Percentiles rank a stretch among this genome's conserved stretches.
Conservation (phyloP, 2,113 vertebrate genomes). For the Ranitomeya imitator region DNA sequence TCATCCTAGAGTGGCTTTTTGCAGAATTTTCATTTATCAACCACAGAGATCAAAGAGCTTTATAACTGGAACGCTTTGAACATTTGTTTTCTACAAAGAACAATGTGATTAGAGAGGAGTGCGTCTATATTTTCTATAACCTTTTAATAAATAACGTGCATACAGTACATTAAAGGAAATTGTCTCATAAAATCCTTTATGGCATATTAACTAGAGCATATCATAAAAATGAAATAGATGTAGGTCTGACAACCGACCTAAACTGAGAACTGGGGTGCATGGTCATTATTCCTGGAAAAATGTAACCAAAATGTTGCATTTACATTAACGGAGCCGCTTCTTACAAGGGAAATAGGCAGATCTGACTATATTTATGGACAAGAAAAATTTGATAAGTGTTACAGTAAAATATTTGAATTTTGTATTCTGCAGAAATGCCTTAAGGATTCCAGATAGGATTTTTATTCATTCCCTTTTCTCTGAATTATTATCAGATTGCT, state of each 20-base stretch:
- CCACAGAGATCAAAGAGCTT: not conserved
- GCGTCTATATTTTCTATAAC: not conserved
- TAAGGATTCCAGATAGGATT: not conserved
- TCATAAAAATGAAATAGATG: not conserved
- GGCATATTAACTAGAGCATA: not conserved
- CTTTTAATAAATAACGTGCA: not conserved
- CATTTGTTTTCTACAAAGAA: slow-evolving; percentile 28
- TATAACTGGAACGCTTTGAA: not conserved
- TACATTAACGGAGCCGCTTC: not conserved
- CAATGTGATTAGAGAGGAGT: slow-evolving; percentile 20
- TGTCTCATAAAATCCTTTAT: not conserved
- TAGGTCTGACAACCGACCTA: too few species aligned
- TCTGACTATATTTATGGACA: not conserved
- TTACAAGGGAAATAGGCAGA: not conserved
- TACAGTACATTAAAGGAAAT: not conserved
- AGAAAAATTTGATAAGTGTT: not conserved
- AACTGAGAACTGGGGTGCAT: too few species aligned
- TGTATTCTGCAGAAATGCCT: not conserved
- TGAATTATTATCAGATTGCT: too few species aligned
- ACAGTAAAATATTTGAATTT: not conserved
- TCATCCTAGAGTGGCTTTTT: not conserved
- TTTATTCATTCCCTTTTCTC: not conserved
- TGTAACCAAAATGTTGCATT: not conserved
- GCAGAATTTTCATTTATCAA: not conserved
- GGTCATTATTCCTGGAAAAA: too few species aligned